These are phyloP conservation scores for Taphrorychus bicolor DNA, from an alignment of 2,888 invertebrate genomes.

Conservation along the genomic window DNA sequence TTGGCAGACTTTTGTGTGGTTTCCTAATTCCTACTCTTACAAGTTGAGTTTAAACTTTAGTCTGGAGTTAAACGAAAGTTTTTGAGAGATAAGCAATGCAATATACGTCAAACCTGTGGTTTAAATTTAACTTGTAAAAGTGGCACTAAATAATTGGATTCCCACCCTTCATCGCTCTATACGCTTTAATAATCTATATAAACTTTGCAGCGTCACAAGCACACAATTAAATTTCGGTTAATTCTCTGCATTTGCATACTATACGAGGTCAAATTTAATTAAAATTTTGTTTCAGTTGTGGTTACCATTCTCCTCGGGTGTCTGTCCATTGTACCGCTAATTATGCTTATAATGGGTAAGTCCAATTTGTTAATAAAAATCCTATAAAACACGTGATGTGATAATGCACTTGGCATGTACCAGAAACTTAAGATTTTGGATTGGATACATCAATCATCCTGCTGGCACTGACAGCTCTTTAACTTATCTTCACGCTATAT, in stretches of 20 bases:
- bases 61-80: no score
- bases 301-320: slow-evolving; percentile 74
- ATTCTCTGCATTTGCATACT: neutral
- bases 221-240: neutral
- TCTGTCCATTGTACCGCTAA: slow-evolving; percentile 72
- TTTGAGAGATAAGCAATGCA: no score
- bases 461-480: neutral
- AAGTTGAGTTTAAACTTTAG: neutral
- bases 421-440: neutral
- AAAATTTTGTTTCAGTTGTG: slow-evolving; percentile 64
- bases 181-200: no score
- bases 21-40: no score
- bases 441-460: neutral
- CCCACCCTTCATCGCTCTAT: no score
- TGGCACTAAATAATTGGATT: no score
- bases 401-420: neutral
- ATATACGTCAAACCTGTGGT: no score
- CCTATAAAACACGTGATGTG: no score
- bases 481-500: neutral
- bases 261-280: neutral
- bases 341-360: slow-evolving; percentile 83
- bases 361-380: no score
- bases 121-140: no score
- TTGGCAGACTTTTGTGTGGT: no score
- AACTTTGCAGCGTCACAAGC: neutral